These are phyloP conservation scores for Amaurobius ferox DNA, from an alignment of 2,888 invertebrate genomes.

Conservation along the genomic window DNA sequence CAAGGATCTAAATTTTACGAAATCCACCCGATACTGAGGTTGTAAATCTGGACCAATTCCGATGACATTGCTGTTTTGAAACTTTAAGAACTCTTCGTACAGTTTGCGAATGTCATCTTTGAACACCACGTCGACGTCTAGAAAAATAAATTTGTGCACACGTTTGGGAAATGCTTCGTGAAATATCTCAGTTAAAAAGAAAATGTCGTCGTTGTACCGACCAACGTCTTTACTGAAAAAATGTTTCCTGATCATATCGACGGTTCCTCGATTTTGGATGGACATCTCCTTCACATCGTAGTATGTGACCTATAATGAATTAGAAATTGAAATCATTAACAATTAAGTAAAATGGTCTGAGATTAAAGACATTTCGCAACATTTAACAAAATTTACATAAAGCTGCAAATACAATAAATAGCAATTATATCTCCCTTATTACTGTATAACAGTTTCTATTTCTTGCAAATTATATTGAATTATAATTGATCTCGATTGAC, in stretches of 20 bases:
- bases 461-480: too few species aligned
- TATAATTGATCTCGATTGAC: too few species aligned
- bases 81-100: slow-evolving; percentile 84
- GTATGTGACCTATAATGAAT: slow-evolving; percentile 79
- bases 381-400: too few species aligned
- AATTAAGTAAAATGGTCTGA: too few species aligned
- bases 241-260: slow-evolving; percentile 83
- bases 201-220: slow-evolving; percentile 87
- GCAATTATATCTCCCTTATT: too few species aligned
- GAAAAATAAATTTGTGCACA: slow-evolving; percentile 83
- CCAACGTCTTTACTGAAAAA: slow-evolving; percentile 84
- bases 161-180: slow-evolving; percentile 82
- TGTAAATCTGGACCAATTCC: slow-evolving; percentile 86
- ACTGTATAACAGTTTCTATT: too few species aligned
- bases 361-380: too few species aligned
- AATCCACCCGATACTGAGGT: slow-evolving; percentile 87
- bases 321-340: not conserved
- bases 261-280: slow-evolving; percentile 81
- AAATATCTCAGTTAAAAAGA: slow-evolving; percentile 86
- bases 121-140: slow-evolving; percentile 88
- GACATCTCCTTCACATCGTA: slow-evolving; percentile 83
- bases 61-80: slow-evolving; percentile 82
- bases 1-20: slow-evolving; percentile 82
- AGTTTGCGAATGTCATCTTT: slow-evolving; percentile 83
- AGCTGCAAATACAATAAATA: too few species aligned